Base-by-base conservation (phyloP, 1,140 invertebrate genomes). In the Bombus confusus region DNA sequence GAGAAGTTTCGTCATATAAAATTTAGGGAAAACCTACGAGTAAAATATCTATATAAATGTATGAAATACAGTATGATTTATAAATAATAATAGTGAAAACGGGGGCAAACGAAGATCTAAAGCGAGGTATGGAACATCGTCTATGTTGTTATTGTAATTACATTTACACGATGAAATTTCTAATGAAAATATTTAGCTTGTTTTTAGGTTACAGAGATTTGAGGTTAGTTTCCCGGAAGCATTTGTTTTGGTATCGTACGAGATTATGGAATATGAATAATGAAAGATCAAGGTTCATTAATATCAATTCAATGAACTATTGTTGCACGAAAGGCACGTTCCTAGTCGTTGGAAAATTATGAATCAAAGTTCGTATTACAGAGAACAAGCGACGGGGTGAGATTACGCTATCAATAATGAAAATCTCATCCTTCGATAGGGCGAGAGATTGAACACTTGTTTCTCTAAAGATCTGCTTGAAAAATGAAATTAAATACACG, bases 241-340 rank as follows among this genome's bases (percentile, higher is more conserved):
- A n/a, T 72, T 72, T 41, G 13, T 39, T 72, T 72, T 28, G 15
- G 2, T 15, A 72, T 0, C 18, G 9, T 28, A 5, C 2, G 37
- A 62, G 39, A 62, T 62, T 39, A 28, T n/a, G 52, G 3, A 5
- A 6, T 25, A 62, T 5, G 3, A 62, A 41, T 64, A 31, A 64
- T 34, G 2, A 9, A 28, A 77, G 4, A 78, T 37, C 2, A 4
- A 0, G 37, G 28, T 39, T 41, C 75, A 4, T 77, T 62, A 77
- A 78, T 78, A 64, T 66, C 12, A 39, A 41, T 66, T 43, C 5
- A 15, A 77, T n/a, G n/a, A 64, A 41, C 31, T 77, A 77, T 77
- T 31, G 34, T 64, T n/a, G 18, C 9, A 22, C 22, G 3, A 10
- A n/a, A 22, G 37, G 2, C 12, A 22, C 75, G 57, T 4, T 64